Base-by-base conservation (phyloP, 2,113 vertebrate genomes). In the Meleagris gallopavo region DNA sequence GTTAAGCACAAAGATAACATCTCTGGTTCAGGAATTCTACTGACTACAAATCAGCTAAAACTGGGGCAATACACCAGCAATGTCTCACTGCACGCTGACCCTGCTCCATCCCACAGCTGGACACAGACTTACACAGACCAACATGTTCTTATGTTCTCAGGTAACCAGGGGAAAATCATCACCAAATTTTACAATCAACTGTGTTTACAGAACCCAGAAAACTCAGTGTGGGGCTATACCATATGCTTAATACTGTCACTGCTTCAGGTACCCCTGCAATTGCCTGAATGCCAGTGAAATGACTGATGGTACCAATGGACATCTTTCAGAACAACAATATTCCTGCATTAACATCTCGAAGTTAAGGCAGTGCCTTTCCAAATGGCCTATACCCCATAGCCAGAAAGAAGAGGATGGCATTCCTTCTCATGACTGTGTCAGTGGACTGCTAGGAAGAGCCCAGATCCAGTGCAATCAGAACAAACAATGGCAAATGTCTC, bases 381-480 rank as follows among this genome's bases (percentile, higher is more conserved):
- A 69, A 67, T 4, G 21, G 66, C 24, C 34, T 46, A 50, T 13
- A 46, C 41, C 38, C 87, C 10, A 13, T 29, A 46, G 22, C 24
- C 50, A 88, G 60, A 66, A 11, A 73, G 22, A 73, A 46, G 43
- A 43, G 34, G 11, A 36, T 25, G 27, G 16, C 2, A 2, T 4
- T 79, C 64, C 62, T 83, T 73, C 1, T 1, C 4, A 3, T 5
- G 17, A 65, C 84, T 8, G 4, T 90, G 85, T 73, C 83, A 79
- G 40, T 43, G 58, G 85, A 82, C 86, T 84, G 92, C 73, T 20
- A 94, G 87, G 93, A 93, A 86, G 83, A 91, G 77, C 84, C 84
- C 69, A 66, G 83, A 78, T 90, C 73, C 86, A 86, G 73, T 50
- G 89, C 92, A 95, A 92, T 93, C 93, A 97, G 74, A 40, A 1